phyloP scores from a whole-genome alignment of 2,888 invertebrate species.

The Andrena dorsata region DNA sequence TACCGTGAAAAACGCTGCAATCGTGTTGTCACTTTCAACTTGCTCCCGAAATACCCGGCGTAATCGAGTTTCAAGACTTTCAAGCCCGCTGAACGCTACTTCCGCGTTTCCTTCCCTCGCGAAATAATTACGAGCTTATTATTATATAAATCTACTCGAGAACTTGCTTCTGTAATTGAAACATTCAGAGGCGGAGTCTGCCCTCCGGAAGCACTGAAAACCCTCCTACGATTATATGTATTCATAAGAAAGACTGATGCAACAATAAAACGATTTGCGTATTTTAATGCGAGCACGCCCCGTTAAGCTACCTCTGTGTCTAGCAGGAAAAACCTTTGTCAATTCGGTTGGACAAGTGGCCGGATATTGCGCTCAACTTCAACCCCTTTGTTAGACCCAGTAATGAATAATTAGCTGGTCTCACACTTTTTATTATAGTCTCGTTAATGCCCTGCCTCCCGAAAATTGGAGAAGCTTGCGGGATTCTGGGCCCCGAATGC shows the following conservation, averaged over 20 bases:
- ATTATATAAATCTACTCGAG: not conserved
- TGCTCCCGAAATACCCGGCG: not conserved
- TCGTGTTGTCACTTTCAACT: not conserved
- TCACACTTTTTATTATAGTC: not conserved
- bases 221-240: not conserved
- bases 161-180: not conserved
- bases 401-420: conserved; percentile 4
- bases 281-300: not conserved
- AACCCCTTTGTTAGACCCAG: not conserved
- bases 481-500: not conserved
- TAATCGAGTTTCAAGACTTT: not conserved
- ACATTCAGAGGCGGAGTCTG: not conserved
- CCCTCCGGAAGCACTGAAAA: not conserved
- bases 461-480: not conserved
- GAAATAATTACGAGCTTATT: no score
- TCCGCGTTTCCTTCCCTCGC: no score
- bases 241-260: not conserved
- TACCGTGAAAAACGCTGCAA: not conserved
- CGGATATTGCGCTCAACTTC: conserved; percentile 6
- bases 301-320: not conserved
- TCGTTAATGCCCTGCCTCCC: not conserved
- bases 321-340: conserved; percentile 19
- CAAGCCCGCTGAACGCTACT: no score
- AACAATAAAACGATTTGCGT: not conserved
- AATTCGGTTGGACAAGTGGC: conserved; percentile 31